Base-by-base conservation (phyloP, 2,888 invertebrate species). In the Hofmannophila pseudospretella region DNA sequence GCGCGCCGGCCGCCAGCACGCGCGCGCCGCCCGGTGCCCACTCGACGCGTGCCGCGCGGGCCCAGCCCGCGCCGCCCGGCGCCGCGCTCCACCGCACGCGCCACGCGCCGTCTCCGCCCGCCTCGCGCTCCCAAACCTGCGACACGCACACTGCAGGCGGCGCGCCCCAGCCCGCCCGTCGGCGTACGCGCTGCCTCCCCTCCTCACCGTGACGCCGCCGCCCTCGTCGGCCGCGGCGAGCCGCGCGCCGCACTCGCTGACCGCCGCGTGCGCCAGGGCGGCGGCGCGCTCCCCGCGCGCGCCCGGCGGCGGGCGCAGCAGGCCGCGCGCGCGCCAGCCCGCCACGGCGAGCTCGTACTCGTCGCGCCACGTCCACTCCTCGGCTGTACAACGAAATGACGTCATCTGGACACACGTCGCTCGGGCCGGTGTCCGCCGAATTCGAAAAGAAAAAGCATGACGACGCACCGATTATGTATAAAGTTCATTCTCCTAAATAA, bases 1-100 rank as follows among this genome's bases (percentile, higher is more conserved):
- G 61, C 34, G 56, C 54, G n/a, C 80, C 80, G 4, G 63, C 58
- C 16, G 71, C 44, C 45, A 80, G 63, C 47, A 79, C 64, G 2
- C 68, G 64, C 1, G 46, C 43, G 31, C 49, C 38, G 32, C 23
- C 39, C 32, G 45, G 36, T 30, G 54, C 53, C 62, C 65, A 67
- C 27, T 40, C 38, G 19, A 38, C 58, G 38, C 66, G 63, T 54
- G 46, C 59, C 25, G 39, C 29, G 11, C 44, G 34, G 71, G 33
- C 27, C 47, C 49, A 44, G 59, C 22, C 38, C 41, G 29, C 8
- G 34, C 10, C 47, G 43, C 23, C 8, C 23, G 23, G 34, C 31
- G 20, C 33, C 49, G 36, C 45, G 19, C 31, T 26, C 51, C 53
- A 52, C 40, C 8, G 11, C 53, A 52, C 40, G 3, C 8, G 11